phyloP scores from a whole-genome alignment of 2,888 invertebrate genomes.

The Brassicogethes aeneus region DNA sequence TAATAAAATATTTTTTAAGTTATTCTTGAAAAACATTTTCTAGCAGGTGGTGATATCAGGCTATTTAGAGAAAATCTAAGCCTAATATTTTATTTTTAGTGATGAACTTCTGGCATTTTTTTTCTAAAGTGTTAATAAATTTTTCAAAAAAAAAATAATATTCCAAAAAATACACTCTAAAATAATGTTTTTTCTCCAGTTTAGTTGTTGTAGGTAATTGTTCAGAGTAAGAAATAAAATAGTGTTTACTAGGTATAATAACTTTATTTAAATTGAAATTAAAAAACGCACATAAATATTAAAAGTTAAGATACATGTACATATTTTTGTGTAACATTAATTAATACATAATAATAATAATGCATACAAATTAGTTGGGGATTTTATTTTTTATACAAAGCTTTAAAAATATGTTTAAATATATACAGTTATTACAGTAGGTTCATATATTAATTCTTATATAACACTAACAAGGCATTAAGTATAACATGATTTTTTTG shows the following conservation, averaged over 20 bases:
- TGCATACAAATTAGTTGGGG: background rate
- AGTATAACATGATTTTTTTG: background rate
- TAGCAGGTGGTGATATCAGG: too few relatives aligned
- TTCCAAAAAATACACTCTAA: too few relatives aligned
- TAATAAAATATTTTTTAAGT: too few relatives aligned
- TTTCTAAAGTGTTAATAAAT: too few relatives aligned
- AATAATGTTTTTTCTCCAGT: too few relatives aligned
- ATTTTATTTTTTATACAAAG: constrained; percentile 25
- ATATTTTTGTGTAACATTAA: constrained; percentile 3
- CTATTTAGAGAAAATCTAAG: too few relatives aligned
- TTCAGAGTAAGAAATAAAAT: too few relatives aligned
- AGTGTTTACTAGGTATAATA: constrained; percentile 2
- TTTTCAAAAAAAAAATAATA: too few relatives aligned
- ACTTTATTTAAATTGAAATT: constrained; percentile 2
- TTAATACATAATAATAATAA: background rate
- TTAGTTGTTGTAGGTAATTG: too few relatives aligned
- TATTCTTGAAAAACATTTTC: too few relatives aligned
- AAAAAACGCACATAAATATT: constrained; percentile 8
- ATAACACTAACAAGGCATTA: constrained; percentile 2
- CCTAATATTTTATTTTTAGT: too few relatives aligned
- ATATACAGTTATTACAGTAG: constrained; percentile 22
- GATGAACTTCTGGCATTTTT: too few relatives aligned
- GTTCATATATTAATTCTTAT: constrained; percentile 1
- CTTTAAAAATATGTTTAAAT: constrained; percentile 21
- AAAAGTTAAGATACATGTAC: constrained; percentile 14